A percentile compares a stretch with the other conserved stretches of the same genome.
Conservation (phyloP, 2,113 vertebrate species). For the Dunckerocampus dactyliophorus region DNA sequence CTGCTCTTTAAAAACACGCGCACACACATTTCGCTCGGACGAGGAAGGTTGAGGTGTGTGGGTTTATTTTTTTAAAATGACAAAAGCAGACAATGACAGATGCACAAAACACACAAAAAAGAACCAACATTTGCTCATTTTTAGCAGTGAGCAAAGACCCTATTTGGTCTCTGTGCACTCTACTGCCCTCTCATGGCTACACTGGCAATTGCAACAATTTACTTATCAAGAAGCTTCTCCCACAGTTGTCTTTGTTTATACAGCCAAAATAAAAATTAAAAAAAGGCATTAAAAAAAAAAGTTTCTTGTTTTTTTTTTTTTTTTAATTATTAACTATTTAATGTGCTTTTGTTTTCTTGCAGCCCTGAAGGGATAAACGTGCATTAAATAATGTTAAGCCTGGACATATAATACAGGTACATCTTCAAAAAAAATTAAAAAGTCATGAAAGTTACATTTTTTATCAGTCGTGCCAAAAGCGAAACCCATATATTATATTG, state of each 20-base stretch:
- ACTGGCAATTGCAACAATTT: neutral
- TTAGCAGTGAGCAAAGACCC: neutral
- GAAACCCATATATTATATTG: too few relatives aligned
- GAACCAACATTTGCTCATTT: neutral
- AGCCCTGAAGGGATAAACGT: neutral
- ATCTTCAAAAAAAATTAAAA: neutral
- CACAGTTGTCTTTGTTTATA: neutral
- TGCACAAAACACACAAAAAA: neutral
- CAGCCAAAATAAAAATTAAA: too few relatives aligned
- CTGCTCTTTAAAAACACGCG: slow-evolving; percentile 6
- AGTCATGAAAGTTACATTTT: too few relatives aligned
- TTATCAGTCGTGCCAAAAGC: too few relatives aligned
- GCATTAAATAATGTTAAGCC: neutral
- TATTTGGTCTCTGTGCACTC: neutral
- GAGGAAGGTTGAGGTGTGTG: neutral
- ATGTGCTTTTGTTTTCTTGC: too few relatives aligned
- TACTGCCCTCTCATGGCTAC: neutral
- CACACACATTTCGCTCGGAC: neutral
- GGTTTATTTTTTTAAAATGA: neutral
- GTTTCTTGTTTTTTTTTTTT: too few relatives aligned
- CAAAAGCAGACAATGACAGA: neutral
- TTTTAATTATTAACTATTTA: too few relatives aligned
- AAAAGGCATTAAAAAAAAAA: too few relatives aligned
- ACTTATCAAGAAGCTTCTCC: neutral
- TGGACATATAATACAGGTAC: too few relatives aligned